A percentile compares a stretch with the other conserved stretches of the same genome.
These are phyloP conservation scores for Dendrolimus houi DNA, from an alignment of 2,888 invertebrate species.

Conservation along the genomic window DNA sequence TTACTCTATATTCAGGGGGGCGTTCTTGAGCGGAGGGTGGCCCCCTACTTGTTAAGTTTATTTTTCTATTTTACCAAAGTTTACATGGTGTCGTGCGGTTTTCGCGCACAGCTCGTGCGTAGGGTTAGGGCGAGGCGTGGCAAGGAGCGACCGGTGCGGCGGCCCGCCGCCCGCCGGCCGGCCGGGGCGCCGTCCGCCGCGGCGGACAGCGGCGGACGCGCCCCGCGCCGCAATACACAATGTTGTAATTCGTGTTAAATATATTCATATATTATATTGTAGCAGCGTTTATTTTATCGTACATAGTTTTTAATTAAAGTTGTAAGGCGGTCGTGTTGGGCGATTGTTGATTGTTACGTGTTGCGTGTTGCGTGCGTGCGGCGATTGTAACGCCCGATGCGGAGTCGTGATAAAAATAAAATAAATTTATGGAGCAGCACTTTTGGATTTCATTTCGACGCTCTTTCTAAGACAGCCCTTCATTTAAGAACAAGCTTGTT, in stretches of 20 bases:
- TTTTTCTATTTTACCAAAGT: constrained; percentile 25
- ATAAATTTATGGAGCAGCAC: constrained; percentile 21
- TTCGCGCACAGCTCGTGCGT: not conserved
- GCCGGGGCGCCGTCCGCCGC: constrained; percentile 1
- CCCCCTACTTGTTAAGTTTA: constrained; percentile 19
- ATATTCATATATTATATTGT: constrained; percentile 23
- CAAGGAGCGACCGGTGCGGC: not conserved
- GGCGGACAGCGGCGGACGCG: no score
- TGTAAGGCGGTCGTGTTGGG: not conserved
- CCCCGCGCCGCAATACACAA: constrained; percentile 3
- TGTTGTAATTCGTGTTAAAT: constrained; percentile 25
- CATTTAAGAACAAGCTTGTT: no score
- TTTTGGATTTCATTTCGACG: not conserved
- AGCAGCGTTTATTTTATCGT: constrained; percentile 23
- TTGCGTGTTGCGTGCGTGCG: constrained; percentile 16
- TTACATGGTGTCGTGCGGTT: constrained; percentile 4
- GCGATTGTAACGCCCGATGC: not conserved
- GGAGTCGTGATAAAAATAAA: constrained; percentile 8
- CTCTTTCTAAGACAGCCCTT: not conserved
- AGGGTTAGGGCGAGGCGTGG: not conserved
- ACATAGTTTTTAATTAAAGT: constrained; percentile 21
- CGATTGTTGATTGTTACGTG: constrained; percentile 1
- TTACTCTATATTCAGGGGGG: constrained; percentile 3
- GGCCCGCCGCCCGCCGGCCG: constrained; percentile 1
- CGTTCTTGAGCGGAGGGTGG: not conserved